Conservation (phyloP, 2,113 vertebrate genomes). For the Calidris pygmaea region DNA sequence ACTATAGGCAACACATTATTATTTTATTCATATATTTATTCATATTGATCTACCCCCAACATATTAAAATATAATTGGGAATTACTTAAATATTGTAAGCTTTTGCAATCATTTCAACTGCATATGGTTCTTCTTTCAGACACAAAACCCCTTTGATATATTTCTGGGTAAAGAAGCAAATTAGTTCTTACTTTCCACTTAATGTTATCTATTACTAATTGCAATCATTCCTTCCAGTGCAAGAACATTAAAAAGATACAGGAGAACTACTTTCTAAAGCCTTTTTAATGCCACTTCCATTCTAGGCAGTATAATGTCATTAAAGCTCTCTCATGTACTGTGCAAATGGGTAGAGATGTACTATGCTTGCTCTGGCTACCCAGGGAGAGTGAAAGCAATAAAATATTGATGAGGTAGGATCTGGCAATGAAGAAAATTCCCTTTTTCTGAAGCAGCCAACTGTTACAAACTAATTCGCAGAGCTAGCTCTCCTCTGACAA, state of each 20-base stretch:
- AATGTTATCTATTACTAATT: slow-evolving; percentile 34
- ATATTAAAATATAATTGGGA: slow-evolving; percentile 1
- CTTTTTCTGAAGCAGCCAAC: slow-evolving; percentile 55
- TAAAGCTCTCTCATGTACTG: slow-evolving; percentile 49
- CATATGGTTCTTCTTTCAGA: not conserved
- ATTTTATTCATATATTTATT: too few species aligned
- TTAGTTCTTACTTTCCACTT: not conserved
- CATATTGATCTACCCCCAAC: not conserved
- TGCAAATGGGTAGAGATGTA: slow-evolving; percentile 57
- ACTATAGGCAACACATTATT: not conserved
- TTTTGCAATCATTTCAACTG: not conserved
- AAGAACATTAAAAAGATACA: slow-evolving; percentile 37
- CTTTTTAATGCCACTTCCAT: slow-evolving; percentile 8
- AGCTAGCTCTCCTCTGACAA: slow-evolving; percentile 29
- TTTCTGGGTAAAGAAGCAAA: slow-evolving; percentile 19
- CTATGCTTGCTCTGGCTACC: slow-evolving; percentile 27
- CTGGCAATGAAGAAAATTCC: slow-evolving; percentile 28
- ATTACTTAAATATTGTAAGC: slow-evolving; percentile 7
- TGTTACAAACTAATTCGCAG: slow-evolving; percentile 42
- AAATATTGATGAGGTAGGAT: slow-evolving; percentile 69
- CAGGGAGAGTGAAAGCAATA: slow-evolving; percentile 47
- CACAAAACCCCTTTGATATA: not conserved
- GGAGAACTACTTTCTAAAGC: slow-evolving; percentile 17
- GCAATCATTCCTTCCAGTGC: not conserved
- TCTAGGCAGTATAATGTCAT: not conserved